Evolutionary conservation across 2,888 invertebrate species (phyloP), one percentile per base, ranked within the genome.

Genomic region (Scaptodrosophila latifasciaeformis): DNA sequence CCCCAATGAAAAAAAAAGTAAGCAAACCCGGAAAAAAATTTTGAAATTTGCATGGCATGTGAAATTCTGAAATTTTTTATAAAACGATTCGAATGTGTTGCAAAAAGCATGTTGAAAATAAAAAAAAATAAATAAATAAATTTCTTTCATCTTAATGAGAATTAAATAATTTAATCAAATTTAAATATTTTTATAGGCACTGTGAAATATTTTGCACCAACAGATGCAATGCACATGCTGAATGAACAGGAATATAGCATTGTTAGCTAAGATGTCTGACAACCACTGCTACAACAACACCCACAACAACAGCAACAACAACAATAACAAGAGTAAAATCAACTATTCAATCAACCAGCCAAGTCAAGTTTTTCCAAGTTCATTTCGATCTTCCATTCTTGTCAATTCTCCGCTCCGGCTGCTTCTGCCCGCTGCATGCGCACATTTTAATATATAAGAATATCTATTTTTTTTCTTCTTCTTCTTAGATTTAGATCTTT

Each of bases 171-270:
- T 7, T 3, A 24, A 3, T 24, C 7, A 5, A 3, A 24, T 24
- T 7, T 3, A 46, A 56, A 55, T 65, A 63, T 53, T 15, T 79
- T 84, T 64, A n/a, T 83, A 82, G 86, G 88, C 67, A 88, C 90
- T 62, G 87, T 89, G 67, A 82, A 82, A 66, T 92, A 92, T 84
- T 90, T 91, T 70, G 90, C 91, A 77, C 91, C 91, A 30, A 89
- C 88, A 63, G 92, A 92, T 82, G 91, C 90, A 76, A 89, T 92
- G 70, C 89, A 90, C 72, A 91, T 92, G 88, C 87, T 91, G 63
- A 89, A 89, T 78, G 88, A 87, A 77, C 85, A 85, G 76, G 86
- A 85, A 63, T 84, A 79, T 69, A 81, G 67, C 69, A 75, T 79
- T 78, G 70, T 84, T 61, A 74, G 81, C 64, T 84, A 82, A 72